Conservation (phyloP, 2,797 vertebrate species). For the Ctenopoma multispine region DNA sequence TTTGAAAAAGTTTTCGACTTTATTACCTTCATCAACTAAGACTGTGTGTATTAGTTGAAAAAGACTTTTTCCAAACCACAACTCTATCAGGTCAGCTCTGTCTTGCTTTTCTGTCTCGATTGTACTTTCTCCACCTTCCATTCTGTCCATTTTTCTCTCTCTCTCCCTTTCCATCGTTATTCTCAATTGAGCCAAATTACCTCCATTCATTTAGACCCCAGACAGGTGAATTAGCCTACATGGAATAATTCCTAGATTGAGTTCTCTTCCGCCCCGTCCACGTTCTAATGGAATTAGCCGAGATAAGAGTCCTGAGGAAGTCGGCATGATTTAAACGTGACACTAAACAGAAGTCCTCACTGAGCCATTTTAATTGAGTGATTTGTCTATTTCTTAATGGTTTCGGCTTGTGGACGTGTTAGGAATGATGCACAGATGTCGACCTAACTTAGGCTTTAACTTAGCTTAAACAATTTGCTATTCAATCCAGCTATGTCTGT, state of each 20-base stretch:
- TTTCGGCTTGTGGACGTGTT: slow-evolving; percentile 79
- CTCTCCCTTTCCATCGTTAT: slow-evolving; percentile 80
- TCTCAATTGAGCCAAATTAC: slow-evolving; percentile 91
- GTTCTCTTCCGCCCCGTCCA: slow-evolving; percentile 76
- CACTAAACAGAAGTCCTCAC: slow-evolving; percentile 84
- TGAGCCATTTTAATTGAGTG: slow-evolving; percentile 92
- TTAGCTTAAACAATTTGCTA: neutral
- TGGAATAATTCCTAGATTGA: slow-evolving; percentile 87
- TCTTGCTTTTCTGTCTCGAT: neutral
- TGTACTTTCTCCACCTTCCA: slow-evolving; percentile 15
- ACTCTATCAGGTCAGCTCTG: slow-evolving; percentile 1
- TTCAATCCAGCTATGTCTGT: neutral
- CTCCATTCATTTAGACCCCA: slow-evolving; percentile 88
- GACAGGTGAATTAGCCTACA: slow-evolving; percentile 92
- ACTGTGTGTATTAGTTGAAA: slow-evolving; percentile 3
- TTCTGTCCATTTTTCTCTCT: slow-evolving; percentile 25
- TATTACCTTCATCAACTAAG: slow-evolving; percentile 10
- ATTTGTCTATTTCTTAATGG: slow-evolving; percentile 93
- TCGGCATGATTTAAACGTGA: slow-evolving; percentile 90
- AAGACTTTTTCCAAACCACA: neutral
- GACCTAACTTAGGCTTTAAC: slow-evolving; percentile 72
- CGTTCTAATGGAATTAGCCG: slow-evolving; percentile 83
- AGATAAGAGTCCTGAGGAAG: slow-evolving; percentile 85
- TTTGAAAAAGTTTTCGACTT: slow-evolving; percentile 18
- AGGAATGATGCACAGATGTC: slow-evolving; percentile 87